Evolutionary conservation across 92 coral and sea anemone species (phyloP).

Genomic region (Parazoanthus atlanticus): DNA sequence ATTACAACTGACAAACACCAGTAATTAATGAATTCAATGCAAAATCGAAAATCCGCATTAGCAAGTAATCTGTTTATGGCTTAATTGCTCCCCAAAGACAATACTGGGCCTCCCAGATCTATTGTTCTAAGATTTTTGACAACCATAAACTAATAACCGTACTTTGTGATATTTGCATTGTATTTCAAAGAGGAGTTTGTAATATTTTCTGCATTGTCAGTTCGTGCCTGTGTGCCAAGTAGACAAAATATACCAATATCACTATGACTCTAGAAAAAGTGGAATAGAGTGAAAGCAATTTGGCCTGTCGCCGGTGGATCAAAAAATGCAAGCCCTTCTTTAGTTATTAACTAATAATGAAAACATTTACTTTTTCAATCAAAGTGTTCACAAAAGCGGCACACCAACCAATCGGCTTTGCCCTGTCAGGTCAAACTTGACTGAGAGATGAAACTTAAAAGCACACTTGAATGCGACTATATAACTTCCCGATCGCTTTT

Average conservation of each 20-base stretch:
- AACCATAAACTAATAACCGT: background rate
- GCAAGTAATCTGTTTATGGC: constrained; percentile 21
- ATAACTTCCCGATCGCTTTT: background rate
- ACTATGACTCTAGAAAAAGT: background rate
- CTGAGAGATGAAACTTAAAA: background rate
- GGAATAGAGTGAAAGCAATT: background rate
- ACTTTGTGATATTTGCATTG: background rate
- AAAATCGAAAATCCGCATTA: constrained; percentile 24
- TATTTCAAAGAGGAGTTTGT: background rate
- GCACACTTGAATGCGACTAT: background rate
- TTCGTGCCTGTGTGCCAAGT: background rate
- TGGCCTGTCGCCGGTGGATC: background rate
- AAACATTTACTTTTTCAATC: background rate
- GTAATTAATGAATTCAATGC: constrained; percentile 24
- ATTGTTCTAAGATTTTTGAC: background rate
- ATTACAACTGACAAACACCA: constrained; percentile 39
- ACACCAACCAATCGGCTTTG: background rate
- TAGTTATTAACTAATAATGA: background rate
- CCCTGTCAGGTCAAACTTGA: background rate
- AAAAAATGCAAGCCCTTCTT: background rate
- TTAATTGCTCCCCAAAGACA: constrained; percentile 19
- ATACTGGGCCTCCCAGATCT: background rate
- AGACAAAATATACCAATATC: background rate
- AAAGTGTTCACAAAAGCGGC: background rate
- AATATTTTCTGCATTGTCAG: background rate